A percentile compares a stretch with the other conserved stretches of the same genome.
These are phyloP conservation scores for Peromyscus polionotus DNA, from an alignment of 2,113 vertebrate genomes.

Conservation along the genomic window DNA sequence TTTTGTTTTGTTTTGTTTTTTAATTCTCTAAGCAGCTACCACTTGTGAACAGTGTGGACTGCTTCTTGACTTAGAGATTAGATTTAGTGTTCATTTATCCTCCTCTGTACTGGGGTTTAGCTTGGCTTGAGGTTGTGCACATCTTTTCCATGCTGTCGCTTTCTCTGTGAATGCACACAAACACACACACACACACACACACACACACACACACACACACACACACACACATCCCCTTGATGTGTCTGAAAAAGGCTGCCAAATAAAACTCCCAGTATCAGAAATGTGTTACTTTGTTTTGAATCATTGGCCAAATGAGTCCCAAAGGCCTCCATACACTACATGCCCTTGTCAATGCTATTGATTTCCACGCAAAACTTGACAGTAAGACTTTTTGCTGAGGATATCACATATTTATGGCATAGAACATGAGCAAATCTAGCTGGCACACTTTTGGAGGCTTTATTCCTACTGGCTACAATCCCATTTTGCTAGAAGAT, in stretches of 20 bases:
- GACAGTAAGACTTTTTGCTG: neutral
- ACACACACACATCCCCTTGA: neutral
- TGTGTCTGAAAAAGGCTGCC: neutral
- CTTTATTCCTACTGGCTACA: neutral
- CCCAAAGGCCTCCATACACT: neutral
- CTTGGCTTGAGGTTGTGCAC: neutral
- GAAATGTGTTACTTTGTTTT: neutral
- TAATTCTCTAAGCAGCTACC: neutral
- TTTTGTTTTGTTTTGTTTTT: neutral
- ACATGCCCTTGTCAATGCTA: neutral
- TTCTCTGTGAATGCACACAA: no score
- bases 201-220: no score
- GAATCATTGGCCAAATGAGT: neutral
- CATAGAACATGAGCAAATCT: neutral
- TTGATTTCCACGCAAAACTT: neutral
- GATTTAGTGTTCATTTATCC: neutral
- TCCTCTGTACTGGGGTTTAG: neutral
- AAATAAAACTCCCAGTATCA: neutral
- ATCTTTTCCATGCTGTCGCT: neutral
- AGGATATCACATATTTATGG: neutral
- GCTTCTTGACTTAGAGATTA: neutral
- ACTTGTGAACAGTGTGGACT: neutral
- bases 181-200: no score
- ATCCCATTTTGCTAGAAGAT: neutral
- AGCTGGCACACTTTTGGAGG: neutral